These are phyloP conservation scores for Tautogolabrus adspersus DNA, from an alignment of 2,113 vertebrate genomes.

Conservation along the genomic window DNA sequence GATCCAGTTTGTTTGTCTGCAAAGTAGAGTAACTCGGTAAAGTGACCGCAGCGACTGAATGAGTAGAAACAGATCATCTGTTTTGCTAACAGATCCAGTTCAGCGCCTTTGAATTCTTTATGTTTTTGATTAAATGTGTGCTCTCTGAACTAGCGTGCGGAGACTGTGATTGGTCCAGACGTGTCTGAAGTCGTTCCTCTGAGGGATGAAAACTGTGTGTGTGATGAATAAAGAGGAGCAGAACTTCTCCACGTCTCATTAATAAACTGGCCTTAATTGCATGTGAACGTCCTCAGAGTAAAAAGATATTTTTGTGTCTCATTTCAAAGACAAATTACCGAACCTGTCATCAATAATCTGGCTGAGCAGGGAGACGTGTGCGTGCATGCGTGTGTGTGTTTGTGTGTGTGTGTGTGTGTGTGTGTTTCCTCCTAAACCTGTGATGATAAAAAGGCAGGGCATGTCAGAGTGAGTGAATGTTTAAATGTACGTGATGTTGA, in stretches of 20 bases:
- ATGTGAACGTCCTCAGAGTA: constrained; percentile 49
- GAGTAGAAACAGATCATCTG: background rate
- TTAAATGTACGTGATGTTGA: background rate
- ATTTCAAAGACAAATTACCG: constrained; percentile 57
- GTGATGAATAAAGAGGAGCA: constrained; percentile 31
- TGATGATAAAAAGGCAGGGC: background rate
- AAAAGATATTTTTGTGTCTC: constrained; percentile 45
- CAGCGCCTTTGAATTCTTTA: background rate
- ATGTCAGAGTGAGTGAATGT: background rate
- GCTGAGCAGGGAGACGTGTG: background rate
- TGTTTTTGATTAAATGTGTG: background rate
- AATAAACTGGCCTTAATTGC: constrained; percentile 55
- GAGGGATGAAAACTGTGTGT: background rate
- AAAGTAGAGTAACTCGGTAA: background rate
- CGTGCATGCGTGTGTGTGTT: background rate
- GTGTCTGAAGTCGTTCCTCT: background rate
- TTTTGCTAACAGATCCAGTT: background rate
- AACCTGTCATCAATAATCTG: constrained; percentile 44
- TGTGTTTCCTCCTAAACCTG: background rate
- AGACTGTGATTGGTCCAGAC: background rate
- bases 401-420: background rate
- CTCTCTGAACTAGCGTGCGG: background rate
- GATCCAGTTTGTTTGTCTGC: background rate
- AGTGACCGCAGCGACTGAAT: background rate
- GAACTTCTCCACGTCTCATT: constrained; percentile 21